A percentile compares a stretch with the other conserved stretches of the same genome.
Conservation (phyloP, 2,888 invertebrate genomes). For the Orthonevra nobilis region DNA sequence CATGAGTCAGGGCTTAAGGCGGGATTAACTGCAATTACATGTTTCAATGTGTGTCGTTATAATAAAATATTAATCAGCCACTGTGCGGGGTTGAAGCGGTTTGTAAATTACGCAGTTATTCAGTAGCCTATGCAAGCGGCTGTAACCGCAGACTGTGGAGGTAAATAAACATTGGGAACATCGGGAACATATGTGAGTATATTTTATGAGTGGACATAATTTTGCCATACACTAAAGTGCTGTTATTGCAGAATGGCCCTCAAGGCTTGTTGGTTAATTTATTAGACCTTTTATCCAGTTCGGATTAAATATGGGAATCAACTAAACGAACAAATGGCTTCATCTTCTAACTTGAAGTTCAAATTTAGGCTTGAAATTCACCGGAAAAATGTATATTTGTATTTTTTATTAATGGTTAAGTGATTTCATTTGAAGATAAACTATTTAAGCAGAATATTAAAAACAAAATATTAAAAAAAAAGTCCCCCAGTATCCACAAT, state of each 20-base stretch:
- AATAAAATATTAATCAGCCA: conserved; percentile 66
- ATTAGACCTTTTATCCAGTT: conserved; percentile 3
- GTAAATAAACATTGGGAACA: conserved; percentile 53
- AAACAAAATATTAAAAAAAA: no score
- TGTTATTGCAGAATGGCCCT: conserved; percentile 24
- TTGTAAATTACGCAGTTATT: conserved; percentile 63
- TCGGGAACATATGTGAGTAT: conserved; percentile 39
- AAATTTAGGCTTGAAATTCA: no score
- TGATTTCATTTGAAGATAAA: no score
- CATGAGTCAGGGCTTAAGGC: conserved; percentile 58
- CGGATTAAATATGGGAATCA: no score
- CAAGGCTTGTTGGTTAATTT: conserved; percentile 33
- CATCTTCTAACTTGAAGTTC: no score
- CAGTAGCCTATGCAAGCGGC: conserved; percentile 26
- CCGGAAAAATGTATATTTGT: no score
- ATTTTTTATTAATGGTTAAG: no score
- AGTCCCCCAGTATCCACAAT: no score
- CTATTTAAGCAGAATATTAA: no score
- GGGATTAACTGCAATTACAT: conserved; percentile 59
- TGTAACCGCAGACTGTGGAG: conserved; percentile 48
- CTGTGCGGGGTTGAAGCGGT: conserved; percentile 51
- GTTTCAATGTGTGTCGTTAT: conserved; percentile 29
- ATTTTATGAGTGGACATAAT: conserved; percentile 53
- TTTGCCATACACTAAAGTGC: conserved; percentile 31
- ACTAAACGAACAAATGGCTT: no score